Percentiles rank a stretch among this genome's conserved stretches.
phyloP scores from a whole-genome alignment of 2,888 invertebrate species.

The Drosophila leonis region DNA sequence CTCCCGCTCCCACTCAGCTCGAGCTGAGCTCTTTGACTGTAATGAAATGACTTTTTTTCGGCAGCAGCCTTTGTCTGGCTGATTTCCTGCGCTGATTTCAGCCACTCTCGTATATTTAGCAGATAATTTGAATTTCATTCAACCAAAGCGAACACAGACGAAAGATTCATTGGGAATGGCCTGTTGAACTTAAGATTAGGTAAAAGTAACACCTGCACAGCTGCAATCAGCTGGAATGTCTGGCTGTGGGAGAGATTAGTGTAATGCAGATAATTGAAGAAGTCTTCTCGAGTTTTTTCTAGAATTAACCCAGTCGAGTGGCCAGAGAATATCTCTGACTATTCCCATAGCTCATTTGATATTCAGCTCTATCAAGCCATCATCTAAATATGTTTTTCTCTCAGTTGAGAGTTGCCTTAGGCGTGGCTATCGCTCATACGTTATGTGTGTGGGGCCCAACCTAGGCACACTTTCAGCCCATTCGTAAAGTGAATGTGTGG shows the following conservation, averaged over 20 bases:
- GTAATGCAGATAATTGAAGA: neutral
- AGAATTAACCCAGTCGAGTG: neutral
- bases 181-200: conserved; percentile 3
- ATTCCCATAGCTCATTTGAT: neutral
- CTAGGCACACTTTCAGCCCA: conserved; percentile 17
- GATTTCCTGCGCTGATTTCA: conserved; percentile 50
- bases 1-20: neutral
- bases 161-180: neutral
- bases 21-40: neutral
- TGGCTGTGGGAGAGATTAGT: neutral
- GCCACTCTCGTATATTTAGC: conserved; percentile 6
- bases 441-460: conserved; percentile 27
- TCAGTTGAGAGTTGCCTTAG: neutral
- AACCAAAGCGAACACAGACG: neutral
- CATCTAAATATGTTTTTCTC: conserved; percentile 1
- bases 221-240: neutral
- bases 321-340: neutral
- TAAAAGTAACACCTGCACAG: conserved; percentile 6
- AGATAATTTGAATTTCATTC: conserved; percentile 31
- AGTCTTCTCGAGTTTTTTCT: neutral
- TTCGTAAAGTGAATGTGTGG: conserved; percentile 57
- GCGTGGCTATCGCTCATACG: conserved; percentile 1
- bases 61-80: conserved; percentile 45
- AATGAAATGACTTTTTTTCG: conserved; percentile 54
- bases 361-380: neutral